Conservation (phyloP, 2,113 vertebrate species). For the Brachionichthys hirsutus region DNA sequence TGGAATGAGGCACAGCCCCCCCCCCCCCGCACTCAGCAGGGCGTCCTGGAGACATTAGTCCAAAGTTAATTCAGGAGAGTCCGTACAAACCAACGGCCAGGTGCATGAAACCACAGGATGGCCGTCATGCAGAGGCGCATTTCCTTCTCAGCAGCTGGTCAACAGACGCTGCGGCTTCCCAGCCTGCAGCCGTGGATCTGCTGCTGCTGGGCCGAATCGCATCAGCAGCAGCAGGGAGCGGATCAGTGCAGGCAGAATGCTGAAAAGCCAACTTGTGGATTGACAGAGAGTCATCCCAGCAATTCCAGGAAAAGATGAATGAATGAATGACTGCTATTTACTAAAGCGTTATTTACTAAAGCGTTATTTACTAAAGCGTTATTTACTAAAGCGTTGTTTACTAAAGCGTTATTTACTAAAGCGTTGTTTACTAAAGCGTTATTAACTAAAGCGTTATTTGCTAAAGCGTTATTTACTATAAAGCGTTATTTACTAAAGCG, state of each 20-base stretch:
- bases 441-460: too few species aligned
- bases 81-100: slow-evolving; percentile 41
- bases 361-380: too few species aligned
- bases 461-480: too few species aligned
- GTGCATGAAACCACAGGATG: slow-evolving; percentile 57
- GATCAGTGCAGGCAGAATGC: slow-evolving; percentile 22
- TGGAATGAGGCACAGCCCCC: background rate
- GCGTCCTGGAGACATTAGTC: slow-evolving; percentile 42
- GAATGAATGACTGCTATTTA: slow-evolving; percentile 54
- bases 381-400: too few species aligned
- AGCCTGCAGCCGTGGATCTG: slow-evolving; percentile 30
- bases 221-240: slow-evolving; percentile 41
- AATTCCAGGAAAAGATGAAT: slow-evolving; percentile 61
- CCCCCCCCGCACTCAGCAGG: slow-evolving; percentile 12
- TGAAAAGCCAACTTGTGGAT: slow-evolving; percentile 43
- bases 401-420: too few species aligned
- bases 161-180: slow-evolving; percentile 36
- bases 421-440: too few species aligned
- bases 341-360: slow-evolving; percentile 51
- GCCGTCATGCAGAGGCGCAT: slow-evolving; percentile 42
- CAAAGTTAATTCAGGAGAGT: slow-evolving; percentile 61
- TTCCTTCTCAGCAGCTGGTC: slow-evolving; percentile 64
- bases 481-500: too few species aligned
- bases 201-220: slow-evolving; percentile 47
- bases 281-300: slow-evolving; percentile 66